Evolutionary conservation across 2,888 invertebrate genomes (phyloP), one percentile per base, ranked within the genome.

Genomic region (Yponomeuta cagnagella): DNA sequence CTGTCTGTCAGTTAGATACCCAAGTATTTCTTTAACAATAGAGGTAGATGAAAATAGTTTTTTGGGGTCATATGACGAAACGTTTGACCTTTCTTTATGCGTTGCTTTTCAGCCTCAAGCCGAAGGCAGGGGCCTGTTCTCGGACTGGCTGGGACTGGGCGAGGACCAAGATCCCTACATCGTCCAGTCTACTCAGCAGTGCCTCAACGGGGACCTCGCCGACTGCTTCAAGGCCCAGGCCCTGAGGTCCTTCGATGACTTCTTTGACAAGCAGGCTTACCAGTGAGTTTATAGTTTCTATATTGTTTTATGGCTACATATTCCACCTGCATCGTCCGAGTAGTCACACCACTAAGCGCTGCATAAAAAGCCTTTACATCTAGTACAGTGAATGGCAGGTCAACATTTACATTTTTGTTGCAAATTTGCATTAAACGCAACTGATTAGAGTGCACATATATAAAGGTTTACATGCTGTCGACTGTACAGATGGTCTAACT

Each of bases 151-250:
- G 33, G 96, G 96, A 10, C 88, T 97, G 65, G 96, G 96, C 12
- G 95, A 95, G 73, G 94, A 96, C 77, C 94, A 95, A 70, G 96
- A 97, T 86, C 96, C 96, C 0, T 97, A 96, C 85, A 88, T 96
- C 76, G 94, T 96, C 69, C 94, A 94, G 79, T 93, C 95, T 0
- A 96, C 96, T 71, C 93, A 95, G 74, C 95, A 94, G 74, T 97
- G 97, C 77, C 87, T 97, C 71, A 94, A 93, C 73, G 97, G 97
- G 5, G 96, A 97, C 82, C 87, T 97, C n/a, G 95, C 96, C 0
- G 96, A 97, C 80, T 97, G 97, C 81, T 97, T 97, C 82, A 97
- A 97, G 80, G 96, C 96, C 0, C 95, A 95, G 75, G 96, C 97
- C 0, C 83, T 97, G 70, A 92, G 93, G 71, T 95, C 95, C 0